Evolutionary conservation across 37 sponge, comb jelly and placozoan genomes (phyloP).

Genomic region (Ianthella basta): DNA sequence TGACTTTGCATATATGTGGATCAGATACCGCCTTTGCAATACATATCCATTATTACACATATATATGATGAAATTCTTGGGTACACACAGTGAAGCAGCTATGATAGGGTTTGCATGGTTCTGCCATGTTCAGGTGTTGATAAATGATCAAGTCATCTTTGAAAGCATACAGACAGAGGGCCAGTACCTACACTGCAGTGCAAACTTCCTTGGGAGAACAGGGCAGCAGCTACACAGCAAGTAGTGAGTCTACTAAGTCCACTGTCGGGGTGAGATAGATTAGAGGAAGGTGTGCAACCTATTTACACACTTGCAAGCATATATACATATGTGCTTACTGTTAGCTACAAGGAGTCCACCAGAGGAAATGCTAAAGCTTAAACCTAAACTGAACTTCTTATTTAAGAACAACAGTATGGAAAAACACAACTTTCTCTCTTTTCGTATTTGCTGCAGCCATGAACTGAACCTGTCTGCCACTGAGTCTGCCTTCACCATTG

Average conservation of each 20-base stretch:
- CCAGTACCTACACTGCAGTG: slow-evolving; percentile 71
- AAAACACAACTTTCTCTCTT: background rate
- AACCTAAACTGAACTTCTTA: no score
- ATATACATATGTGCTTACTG: no score
- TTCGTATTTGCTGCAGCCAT: slow-evolving; percentile 39
- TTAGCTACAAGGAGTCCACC: no score
- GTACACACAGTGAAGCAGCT: no score
- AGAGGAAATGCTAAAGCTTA: no score
- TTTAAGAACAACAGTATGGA: no score
- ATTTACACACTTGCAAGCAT: background rate
- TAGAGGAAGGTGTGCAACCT: no score
- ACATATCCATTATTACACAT: no score
- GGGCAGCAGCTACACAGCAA: slow-evolving; percentile 18
- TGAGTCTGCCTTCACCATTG: slow-evolving; percentile 69
- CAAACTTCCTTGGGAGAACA: background rate
- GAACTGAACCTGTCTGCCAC: slow-evolving; percentile 80
- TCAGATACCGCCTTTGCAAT: no score
- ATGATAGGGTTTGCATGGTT: background rate
- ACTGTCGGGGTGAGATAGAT: no score
- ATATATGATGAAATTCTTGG: no score
- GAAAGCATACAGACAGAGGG: slow-evolving; percentile 70
- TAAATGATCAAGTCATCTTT: slow-evolving; percentile 63
- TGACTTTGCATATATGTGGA: no score
- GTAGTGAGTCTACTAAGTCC: slow-evolving; percentile 39
- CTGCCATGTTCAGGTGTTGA: slow-evolving; percentile 32